Base-by-base conservation (phyloP, 2,113 vertebrate species). In the Aptenodytes patagonicus region DNA sequence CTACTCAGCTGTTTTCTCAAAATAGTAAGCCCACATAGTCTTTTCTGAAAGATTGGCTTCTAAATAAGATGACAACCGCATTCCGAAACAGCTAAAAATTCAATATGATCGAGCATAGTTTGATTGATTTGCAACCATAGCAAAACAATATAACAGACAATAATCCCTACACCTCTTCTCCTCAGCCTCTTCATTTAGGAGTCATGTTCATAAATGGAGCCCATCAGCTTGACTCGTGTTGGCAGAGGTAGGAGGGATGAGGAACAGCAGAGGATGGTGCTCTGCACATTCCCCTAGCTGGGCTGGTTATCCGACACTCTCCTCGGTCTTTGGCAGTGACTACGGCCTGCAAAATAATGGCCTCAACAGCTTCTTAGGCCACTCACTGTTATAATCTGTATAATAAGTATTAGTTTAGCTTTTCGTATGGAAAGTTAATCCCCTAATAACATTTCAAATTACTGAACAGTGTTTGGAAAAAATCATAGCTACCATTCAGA, bases 381-480 rank as follows among this genome's bases (percentile, higher is more conserved):
- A 38, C 96, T 97, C 2, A 5, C 96, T 95, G 95, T 69, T 97
- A 93, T 91, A 95, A 95, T 96, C 93, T 88, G 60, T 83, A 77
- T 95, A 96, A 96, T 94, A 96, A 96, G 86, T 94, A 95, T 95
- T 96, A 97, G 94, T 95, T 96, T 93, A 97, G 96, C 78, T 92
- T 95, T 94, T 93, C 52, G 1, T 96, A 97, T 92, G 89, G 86
- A 87, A 96, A 97, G 95, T 92, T 97, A 97, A 97, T 97, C 96
- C 92, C 44, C 94, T 97, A 97, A 97, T 96, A 97, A 96, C 77
- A 87, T 96, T 97, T 97, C 89, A 95, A 97, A 96, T 97, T 95
- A 96, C 85, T 42, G 78, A 95, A 95, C 52, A 34, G 47, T 44
- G 46, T 78, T 97, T 86, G 64, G 66, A 93, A 95, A 95, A 97